Conservation (phyloP, 2,113 vertebrate species). For the Egretta garzetta region DNA sequence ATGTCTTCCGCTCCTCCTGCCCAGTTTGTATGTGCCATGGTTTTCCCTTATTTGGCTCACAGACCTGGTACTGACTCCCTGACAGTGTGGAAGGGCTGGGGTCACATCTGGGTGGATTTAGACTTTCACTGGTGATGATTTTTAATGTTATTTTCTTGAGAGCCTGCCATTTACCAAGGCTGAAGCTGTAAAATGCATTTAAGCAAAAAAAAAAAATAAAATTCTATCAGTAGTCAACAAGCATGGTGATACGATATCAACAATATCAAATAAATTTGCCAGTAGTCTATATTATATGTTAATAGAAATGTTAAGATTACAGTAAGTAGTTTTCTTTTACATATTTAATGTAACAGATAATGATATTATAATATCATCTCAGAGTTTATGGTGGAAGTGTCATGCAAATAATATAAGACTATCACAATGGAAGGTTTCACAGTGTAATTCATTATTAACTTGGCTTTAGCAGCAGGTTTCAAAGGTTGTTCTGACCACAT, state of each 20-base stretch:
- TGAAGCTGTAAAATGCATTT: background rate
- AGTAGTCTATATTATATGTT: background rate
- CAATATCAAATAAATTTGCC: background rate
- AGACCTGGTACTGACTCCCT: background rate
- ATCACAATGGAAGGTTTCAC: background rate
- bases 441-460: background rate
- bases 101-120: background rate
- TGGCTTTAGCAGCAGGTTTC: background rate
- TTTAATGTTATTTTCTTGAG: background rate
- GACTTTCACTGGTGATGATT: background rate
- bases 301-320: background rate
- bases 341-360: background rate
- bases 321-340: background rate
- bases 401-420: background rate
- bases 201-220: background rate
- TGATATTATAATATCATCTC: background rate
- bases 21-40: background rate
- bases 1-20: background rate
- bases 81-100: background rate
- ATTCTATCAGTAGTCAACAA: background rate
- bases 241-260: background rate
- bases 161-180: background rate
- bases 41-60: background rate
- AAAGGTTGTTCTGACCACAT: rapidly evolving
- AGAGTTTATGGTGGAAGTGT: background rate